Percentiles rank a stretch among this genome's conserved stretches.
Evolutionary conservation across 2,113 vertebrate species (phyloP).

Genomic region (Calidris pygmaea): DNA sequence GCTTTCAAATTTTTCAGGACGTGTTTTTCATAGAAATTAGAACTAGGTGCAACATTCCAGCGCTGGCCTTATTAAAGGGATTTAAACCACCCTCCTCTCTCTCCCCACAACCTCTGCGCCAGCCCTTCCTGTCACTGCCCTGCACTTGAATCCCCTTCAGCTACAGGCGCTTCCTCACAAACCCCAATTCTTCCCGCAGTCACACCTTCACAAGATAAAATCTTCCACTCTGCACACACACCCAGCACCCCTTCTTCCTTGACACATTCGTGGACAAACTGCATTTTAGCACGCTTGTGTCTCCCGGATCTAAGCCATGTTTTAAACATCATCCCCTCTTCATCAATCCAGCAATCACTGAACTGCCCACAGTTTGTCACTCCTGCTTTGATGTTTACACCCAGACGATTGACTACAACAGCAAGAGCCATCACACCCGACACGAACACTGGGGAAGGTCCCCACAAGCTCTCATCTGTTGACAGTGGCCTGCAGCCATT

Average conservation of each 20-base stretch:
- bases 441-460: not conserved
- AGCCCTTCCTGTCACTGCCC: not conserved
- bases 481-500: not conserved
- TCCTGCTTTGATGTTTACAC: not conserved
- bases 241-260: not conserved
- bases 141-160: not conserved
- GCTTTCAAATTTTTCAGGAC: not conserved
- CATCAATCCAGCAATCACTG: not conserved
- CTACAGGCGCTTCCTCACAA: not conserved
- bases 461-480: not conserved
- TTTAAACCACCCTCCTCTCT: not conserved
- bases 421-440: not conserved
- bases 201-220: not conserved
- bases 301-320: not conserved
- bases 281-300: not conserved
- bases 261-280: not conserved
- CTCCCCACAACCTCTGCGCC: not conserved
- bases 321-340: not conserved
- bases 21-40: not conserved
- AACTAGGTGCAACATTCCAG: not conserved
- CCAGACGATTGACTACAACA: not conserved
- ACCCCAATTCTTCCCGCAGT: not conserved
- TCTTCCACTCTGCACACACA: not conserved
- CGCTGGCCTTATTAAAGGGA: not conserved
- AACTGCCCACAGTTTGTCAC: not conserved